A percentile compares a stretch with the other conserved stretches of the same genome.
Conservation (phyloP, 2,888 invertebrate genomes). For the Troides aeacus region DNA sequence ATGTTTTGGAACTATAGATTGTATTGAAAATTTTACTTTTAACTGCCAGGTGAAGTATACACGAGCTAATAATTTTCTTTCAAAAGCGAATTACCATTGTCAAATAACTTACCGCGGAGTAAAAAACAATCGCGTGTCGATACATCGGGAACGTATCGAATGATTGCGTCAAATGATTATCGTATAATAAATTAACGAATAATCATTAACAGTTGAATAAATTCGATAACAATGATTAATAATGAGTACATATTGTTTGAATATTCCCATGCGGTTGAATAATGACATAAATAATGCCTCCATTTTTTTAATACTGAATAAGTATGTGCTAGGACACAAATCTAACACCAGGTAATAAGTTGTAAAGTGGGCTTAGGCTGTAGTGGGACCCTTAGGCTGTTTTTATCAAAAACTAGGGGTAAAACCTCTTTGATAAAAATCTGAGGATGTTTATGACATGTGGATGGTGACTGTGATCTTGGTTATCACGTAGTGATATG, state of each 20-base stretch:
- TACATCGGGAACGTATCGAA: slow-evolving; percentile 28
- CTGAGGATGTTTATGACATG: too few relatives aligned
- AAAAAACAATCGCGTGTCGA: slow-evolving; percentile 25
- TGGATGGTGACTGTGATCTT: too few relatives aligned
- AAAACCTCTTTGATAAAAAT: too few relatives aligned
- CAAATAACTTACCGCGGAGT: not conserved
- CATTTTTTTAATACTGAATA: not conserved
- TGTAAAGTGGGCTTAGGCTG: too few relatives aligned
- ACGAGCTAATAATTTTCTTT: not conserved
- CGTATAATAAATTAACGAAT: slow-evolving; percentile 22
- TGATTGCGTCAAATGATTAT: slow-evolving; percentile 29
- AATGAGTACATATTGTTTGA: not conserved
- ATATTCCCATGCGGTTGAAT: slow-evolving; percentile 23
- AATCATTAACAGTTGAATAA: slow-evolving; percentile 26
- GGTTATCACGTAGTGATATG: too few relatives aligned
- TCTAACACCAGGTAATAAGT: too few relatives aligned
- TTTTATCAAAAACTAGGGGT: too few relatives aligned
- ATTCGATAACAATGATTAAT: slow-evolving; percentile 23
- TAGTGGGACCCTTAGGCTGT: too few relatives aligned
- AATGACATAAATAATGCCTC: not conserved
- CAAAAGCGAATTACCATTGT: slow-evolving; percentile 9
- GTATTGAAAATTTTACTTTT: not conserved
- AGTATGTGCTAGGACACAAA: too few relatives aligned
- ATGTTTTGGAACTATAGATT: not conserved
- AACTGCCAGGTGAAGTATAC: too few relatives aligned